Conservation (phyloP, 2,113 vertebrate species). For the Neomonachus schauinslandi region DNA sequence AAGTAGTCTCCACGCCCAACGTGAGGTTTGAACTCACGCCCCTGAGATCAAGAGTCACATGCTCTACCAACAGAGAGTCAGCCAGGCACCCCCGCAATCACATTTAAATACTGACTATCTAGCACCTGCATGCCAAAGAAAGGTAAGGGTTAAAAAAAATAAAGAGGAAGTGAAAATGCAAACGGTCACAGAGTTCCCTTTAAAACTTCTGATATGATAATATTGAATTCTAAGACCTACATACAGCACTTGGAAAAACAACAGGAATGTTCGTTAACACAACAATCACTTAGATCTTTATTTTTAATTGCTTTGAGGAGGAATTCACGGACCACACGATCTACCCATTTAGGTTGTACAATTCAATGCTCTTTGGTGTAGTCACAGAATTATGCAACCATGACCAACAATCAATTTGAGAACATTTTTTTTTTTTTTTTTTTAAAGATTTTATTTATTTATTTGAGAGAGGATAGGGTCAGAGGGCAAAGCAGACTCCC, state of each 20-base stretch:
- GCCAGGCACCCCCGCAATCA: background rate
- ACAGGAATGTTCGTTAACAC: background rate
- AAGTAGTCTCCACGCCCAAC: background rate
- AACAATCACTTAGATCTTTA: background rate
- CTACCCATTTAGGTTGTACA: too few species aligned
- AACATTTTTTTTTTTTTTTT: too few species aligned
- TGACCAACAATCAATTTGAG: background rate
- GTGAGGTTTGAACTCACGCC: background rate
- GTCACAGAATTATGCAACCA: background rate
- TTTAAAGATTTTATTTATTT: too few species aligned
- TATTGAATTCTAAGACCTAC: background rate
- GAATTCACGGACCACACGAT: background rate
- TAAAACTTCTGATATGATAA: background rate
- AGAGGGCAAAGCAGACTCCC: too few species aligned
- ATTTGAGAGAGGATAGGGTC: too few species aligned
- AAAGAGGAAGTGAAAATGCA: constrained; percentile 40
- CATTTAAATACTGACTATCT: background rate
- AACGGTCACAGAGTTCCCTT: background rate
- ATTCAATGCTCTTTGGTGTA: background rate
- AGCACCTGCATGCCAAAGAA: background rate
- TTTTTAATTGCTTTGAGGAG: background rate
- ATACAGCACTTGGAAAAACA: background rate
- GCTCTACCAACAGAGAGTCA: fast-evolving
- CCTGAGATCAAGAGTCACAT: background rate
- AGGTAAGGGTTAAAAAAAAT: constrained; percentile 45